A percentile compares a stretch with the other conserved stretches of the same genome.
These are phyloP conservation scores for Hypomecis punctinalis DNA, from an alignment of 2,888 invertebrate species.

Conservation along the genomic window DNA sequence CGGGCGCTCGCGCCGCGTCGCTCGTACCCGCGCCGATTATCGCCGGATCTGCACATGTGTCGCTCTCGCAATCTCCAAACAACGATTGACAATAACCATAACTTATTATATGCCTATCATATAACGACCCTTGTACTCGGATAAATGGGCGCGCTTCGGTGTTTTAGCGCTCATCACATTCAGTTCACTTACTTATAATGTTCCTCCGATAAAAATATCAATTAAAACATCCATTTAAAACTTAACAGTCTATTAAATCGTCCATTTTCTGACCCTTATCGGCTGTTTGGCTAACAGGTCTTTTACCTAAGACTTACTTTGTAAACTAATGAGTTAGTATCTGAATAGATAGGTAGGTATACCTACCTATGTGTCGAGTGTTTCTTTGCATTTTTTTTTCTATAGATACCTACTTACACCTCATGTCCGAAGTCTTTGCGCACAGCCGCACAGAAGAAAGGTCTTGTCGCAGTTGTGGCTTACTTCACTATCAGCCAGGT, in stretches of 20 bases:
- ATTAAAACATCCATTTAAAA: constrained; percentile 73
- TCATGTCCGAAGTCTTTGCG: too few species aligned
- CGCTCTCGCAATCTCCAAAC: constrained; percentile 35
- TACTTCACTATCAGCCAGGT: too few species aligned
- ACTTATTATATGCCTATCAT: constrained; percentile 26
- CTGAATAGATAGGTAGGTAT: not conserved
- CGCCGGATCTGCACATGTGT: constrained; percentile 61
- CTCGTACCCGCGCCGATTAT: constrained; percentile 62
- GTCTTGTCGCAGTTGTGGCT: too few species aligned
- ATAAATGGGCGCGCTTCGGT: not conserved
- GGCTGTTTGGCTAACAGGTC: constrained; percentile 72
- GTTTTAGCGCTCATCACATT: constrained; percentile 27
- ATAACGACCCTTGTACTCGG: not conserved
- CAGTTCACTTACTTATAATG: constrained; percentile 54
- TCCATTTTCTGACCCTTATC: constrained; percentile 71
- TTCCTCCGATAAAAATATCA: constrained; percentile 69
- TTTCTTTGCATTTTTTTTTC: not conserved
- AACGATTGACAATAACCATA: constrained; percentile 36
- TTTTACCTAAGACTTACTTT: constrained; percentile 66
- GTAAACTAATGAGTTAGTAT: constrained; percentile 23
- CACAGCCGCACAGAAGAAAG: too few species aligned
- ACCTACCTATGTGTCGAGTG: not conserved
- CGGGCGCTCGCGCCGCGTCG: constrained; percentile 36
- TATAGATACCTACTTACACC: too few species aligned
- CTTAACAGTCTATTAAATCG: constrained; percentile 64